These are phyloP conservation scores for Brenthis daphne DNA, from an alignment of 2,888 invertebrate genomes.

Conservation along the genomic window DNA sequence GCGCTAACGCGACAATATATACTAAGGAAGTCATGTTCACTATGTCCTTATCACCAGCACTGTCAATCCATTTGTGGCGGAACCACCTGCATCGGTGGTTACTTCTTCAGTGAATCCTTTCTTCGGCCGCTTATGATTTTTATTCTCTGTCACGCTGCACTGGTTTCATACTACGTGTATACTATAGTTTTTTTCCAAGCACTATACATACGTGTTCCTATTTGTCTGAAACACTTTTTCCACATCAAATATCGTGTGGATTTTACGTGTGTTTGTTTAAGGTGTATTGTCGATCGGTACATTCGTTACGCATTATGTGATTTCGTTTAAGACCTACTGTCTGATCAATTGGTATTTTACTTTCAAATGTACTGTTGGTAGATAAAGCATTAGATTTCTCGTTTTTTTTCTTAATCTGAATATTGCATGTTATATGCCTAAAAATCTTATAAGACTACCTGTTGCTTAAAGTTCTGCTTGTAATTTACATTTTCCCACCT, in stretches of 20 bases:
- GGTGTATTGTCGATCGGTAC: constrained; percentile 58
- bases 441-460: too few species aligned
- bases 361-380: constrained; percentile 50
- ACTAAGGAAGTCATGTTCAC: constrained; percentile 69
- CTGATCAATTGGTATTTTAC: constrained; percentile 71
- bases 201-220: constrained; percentile 45
- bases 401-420: background rate
- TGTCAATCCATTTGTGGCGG: constrained; percentile 76
- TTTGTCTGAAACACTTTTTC: constrained; percentile 65
- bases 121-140: constrained; percentile 71
- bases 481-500: too few species aligned
- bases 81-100: constrained; percentile 71
- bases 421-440: background rate
- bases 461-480: too few species aligned
- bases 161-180: constrained; percentile 58
- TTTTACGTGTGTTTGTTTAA: constrained; percentile 52
- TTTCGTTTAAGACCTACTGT: constrained; percentile 55
- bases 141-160: constrained; percentile 76
- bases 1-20: constrained; percentile 61
- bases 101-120: constrained; percentile 71
- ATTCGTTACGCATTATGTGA: constrained; percentile 50
- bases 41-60: constrained; percentile 50
- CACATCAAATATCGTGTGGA: constrained; percentile 54
- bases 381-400: background rate
- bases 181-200: constrained; percentile 55